Base-by-base conservation (phyloP, 1,140 invertebrate genomes). In the Cotesia typhae region DNA sequence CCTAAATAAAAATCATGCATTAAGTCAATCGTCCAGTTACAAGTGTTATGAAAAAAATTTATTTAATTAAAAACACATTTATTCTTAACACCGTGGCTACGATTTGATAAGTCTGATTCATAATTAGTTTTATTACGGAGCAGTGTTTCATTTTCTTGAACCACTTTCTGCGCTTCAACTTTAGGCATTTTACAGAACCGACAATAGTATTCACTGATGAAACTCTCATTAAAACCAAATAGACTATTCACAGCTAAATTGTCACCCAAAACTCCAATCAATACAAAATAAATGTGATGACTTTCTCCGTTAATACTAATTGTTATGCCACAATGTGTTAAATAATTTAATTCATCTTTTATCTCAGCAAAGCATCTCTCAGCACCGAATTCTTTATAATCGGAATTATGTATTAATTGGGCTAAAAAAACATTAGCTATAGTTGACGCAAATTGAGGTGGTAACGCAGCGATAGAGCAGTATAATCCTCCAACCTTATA, bases 401-500 rank as follows among this genome's bases (percentile, higher is more conserved):
- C 37, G 6, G 12, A n/a, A 17, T 6, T 65, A 9, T 65, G 14
- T 5, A 65, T 65, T 20, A 65, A 20, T 47, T 65, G 37, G 1
- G 38, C 63, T 7, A 65, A 47, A 51, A 65, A 65, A 65, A 65
- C n/a, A 65, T 37, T 65, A 5, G 17, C 63, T 0, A 28, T 1
- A 17, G 38, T 17, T 51, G 63, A 47, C 4, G 37, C 6, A 4
- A 47, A 65, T 41, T 17, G 5, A 1, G 37, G 63, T 17, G 63
- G 63, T 38, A 65, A n/a, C 47, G 63, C 1, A 17, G 41, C 63
- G 0, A 65, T 20, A 2, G 37, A 65, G 9, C 1, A 65, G 9
- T 65, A 65, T 17, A 65, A 47, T 7, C 63, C 63, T 20, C 63
- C 63, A 65, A 47, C 28, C 28, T 65, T 65, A 10, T 65, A 9